Evolutionary conservation across 2,113 vertebrate genomes (phyloP).

Genomic region (Xerus inauris): DNA sequence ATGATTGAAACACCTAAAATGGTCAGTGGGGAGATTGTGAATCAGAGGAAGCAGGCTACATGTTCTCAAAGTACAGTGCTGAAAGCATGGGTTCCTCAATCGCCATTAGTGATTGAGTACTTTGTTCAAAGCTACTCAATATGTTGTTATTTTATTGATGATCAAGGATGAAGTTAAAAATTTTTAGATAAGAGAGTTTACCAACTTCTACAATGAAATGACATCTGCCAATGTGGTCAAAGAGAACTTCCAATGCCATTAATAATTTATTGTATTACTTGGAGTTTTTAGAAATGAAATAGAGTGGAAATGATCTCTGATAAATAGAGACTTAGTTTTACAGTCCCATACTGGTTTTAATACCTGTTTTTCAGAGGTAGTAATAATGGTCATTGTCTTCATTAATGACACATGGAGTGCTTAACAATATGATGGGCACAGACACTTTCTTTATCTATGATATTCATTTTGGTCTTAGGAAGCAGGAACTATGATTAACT

Average conservation of each 20-base stretch:
- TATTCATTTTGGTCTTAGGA: neutral
- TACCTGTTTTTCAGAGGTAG: neutral
- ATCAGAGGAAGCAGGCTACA: neutral
- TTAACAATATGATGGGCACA: neutral
- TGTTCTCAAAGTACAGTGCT: neutral
- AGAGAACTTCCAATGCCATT: neutral
- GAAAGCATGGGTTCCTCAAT: neutral
- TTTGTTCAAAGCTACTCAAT: neutral
- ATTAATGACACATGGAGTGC: neutral
- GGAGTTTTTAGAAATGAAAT: conserved; percentile 23
- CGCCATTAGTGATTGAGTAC: no score
- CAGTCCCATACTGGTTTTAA: neutral
- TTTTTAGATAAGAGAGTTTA: neutral
- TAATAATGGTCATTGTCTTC: neutral
- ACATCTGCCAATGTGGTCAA: neutral
- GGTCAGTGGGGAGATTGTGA: neutral
- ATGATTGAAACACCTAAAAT: neutral
- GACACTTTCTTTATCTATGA: neutral
- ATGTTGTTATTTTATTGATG: neutral
- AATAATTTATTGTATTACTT: neutral
- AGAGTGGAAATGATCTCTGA: neutral
- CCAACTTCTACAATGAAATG: neutral
- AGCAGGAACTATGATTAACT: neutral
- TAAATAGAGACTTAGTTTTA: neutral
- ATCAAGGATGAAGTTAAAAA: neutral